Conservation (phyloP, 2,113 vertebrate species). For the Caracal caracal region DNA sequence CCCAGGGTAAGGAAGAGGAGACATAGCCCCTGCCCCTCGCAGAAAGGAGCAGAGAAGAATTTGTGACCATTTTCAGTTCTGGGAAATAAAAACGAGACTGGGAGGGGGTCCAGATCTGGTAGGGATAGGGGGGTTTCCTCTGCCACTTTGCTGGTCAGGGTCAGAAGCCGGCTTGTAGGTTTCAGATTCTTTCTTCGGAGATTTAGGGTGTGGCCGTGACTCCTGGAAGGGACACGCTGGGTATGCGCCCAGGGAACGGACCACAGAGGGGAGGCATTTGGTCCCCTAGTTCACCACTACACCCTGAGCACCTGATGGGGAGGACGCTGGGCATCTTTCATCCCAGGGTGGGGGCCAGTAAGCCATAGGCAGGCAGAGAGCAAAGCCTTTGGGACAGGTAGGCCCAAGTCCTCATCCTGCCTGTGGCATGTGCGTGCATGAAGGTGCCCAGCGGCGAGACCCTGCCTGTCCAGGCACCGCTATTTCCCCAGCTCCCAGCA, state of each 20-base stretch:
- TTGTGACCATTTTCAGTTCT: background rate
- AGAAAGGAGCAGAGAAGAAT: background rate
- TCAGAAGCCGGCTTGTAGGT: accelerated
- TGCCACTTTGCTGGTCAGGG: background rate
- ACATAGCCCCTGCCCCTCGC: accelerated
- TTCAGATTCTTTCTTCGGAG: background rate
- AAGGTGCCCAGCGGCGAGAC: background rate
- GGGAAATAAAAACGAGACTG: background rate
- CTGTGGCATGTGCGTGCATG: accelerated
- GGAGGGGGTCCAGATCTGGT: accelerated
- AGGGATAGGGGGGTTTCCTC: background rate
- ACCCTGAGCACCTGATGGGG: background rate
- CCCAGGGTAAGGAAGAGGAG: background rate
- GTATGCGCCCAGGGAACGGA: background rate
- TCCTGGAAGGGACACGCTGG: accelerated
- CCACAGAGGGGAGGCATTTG: too few relatives aligned
- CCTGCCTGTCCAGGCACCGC: background rate
- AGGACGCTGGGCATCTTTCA: accelerated
- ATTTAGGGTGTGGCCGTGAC: background rate
- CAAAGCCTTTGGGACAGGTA: background rate
- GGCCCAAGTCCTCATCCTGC: background rate
- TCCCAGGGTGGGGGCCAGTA: background rate
- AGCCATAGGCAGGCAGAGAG: accelerated
- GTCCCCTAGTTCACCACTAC: background rate
- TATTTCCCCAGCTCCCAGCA: background rate